These are phyloP conservation scores for Rhynchopsitta pachyrhyncha DNA, from an alignment of 2,113 vertebrate species.

Conservation along the genomic window DNA sequence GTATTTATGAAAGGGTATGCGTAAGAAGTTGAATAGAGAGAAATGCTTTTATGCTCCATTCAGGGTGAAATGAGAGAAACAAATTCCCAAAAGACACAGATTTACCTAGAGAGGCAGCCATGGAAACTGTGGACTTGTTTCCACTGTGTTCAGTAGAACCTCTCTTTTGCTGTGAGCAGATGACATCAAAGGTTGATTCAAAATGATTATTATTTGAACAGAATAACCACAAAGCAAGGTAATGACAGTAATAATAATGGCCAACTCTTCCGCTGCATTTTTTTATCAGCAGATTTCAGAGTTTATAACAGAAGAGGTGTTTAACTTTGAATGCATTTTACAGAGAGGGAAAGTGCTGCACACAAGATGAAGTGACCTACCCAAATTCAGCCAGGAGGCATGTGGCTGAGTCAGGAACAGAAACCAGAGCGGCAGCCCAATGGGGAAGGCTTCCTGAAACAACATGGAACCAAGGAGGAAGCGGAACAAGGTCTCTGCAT, in stretches of 20 bases:
- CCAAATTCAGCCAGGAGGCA: constrained; percentile 15
- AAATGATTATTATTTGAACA: background rate
- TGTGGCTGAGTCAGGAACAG: constrained; percentile 9
- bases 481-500: background rate
- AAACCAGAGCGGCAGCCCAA: background rate
- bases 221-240: background rate
- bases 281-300: background rate
- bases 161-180: background rate
- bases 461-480: background rate
- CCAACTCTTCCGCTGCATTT: background rate
- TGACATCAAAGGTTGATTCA: background rate
- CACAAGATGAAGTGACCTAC: constrained; percentile 21
- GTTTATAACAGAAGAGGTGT: background rate
- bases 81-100: background rate
- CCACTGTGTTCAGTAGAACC: background rate
- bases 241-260: background rate
- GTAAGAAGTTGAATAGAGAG: background rate
- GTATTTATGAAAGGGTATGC: background rate
- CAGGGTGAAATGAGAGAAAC: background rate
- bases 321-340: background rate
- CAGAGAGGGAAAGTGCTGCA: background rate
- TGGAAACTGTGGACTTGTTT: background rate
- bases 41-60: background rate
- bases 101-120: background rate
- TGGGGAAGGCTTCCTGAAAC: background rate